Evolutionary conservation across 2,888 invertebrate genomes (phyloP), one percentile per base, ranked within the genome.

Genomic region (Drosophila neoperkinsi): DNA sequence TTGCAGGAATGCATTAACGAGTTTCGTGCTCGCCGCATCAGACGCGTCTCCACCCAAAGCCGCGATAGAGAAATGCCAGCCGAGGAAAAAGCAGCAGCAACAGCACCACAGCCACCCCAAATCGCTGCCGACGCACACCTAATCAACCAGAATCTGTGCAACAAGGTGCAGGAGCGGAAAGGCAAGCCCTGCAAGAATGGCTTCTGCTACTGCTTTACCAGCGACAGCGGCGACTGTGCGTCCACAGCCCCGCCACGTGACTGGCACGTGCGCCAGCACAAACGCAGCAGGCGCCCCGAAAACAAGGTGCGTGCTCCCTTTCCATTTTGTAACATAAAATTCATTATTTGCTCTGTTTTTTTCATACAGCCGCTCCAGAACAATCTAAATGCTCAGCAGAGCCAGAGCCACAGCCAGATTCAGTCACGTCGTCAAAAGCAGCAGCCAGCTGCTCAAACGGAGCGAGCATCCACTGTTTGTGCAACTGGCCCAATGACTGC

Each of bases 171-270:
- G 33, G 92, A 92, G 62, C 89, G 92, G 13, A 90, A 87, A 66
- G 90, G 83, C 18, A 93, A 93, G 50, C 93, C 93, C 2, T 93
- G 93, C 69, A 84, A 91, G 70, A 90, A 92, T 71, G 93, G 93
- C 16, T 92, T 93, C 67, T 93, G 93, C 57, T 93, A 93, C 62
- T 93, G 93, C 69, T 93, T 93, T 74, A 92, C 93, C 30, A 93
- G 93, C 71, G 93, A 93, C 80, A 93, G 93, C 60, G 93, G 93
- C 6, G 93, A 93, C 50, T 83, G 80, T 28, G 78, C 71, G 5
- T 75, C 77, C 21, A 56, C 64, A 38, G 79, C 75, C 2, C 69
- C 74, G 72, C 66, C 85, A 75, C 88, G 87, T 77, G 84, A 74
- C 62, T 62, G 69, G 59, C 90, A 82, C 76, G 79, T 82, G 74